Evolutionary conservation across 2,797 vertebrate species (phyloP), one percentile per base, ranked within the genome.

Genomic region (Rhynchotus rufescens): DNA sequence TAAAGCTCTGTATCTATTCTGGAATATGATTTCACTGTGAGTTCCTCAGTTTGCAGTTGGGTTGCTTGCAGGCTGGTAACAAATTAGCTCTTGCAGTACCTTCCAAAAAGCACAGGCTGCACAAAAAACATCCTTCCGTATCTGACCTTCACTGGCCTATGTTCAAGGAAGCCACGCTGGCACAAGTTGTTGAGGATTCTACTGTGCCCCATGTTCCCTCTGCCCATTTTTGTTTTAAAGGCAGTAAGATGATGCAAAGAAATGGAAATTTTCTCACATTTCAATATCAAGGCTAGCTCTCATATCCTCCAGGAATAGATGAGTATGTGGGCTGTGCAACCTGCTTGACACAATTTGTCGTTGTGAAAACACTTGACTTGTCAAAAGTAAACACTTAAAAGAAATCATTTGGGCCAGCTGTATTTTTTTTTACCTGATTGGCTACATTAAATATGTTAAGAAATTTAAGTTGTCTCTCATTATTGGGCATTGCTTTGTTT

Each of bases 251-350:
- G 73, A 38, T 17, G n/a, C 20, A 78, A 75, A 81, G 60, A 85
- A 30, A 36, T 52, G 45, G 69, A 87, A 88, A 49, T 86, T 93
- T 94, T 89, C 54, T 52, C 66, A 91, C 72, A 20, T 93, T 95
- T 82, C 77, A 68, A 51, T 82, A 79, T 86, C 66, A 86, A 96
- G 88, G 85, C 69, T 78, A 96, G 64, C 20, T 73, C 23, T 59
- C 6, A 1, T 44, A 74, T 67, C 91, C 77, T 78, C 57, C 44
- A 80, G 56, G 87, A 94, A 71, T 0, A 89, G 42, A 59, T 12
- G 65, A 91, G 47, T 71, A 28, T 57, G 89, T 92, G 77, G 73
- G 86, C 54, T 80, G 81, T 86, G 52, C 61, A 40, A 34, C 59
- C 64, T 84, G 72, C 75, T 75, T 62, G 19, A 87, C 72, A 93